Evolutionary conservation across 2,797 vertebrate species (phyloP).

Genomic region (Parauchenoglanis ngamensis): DNA sequence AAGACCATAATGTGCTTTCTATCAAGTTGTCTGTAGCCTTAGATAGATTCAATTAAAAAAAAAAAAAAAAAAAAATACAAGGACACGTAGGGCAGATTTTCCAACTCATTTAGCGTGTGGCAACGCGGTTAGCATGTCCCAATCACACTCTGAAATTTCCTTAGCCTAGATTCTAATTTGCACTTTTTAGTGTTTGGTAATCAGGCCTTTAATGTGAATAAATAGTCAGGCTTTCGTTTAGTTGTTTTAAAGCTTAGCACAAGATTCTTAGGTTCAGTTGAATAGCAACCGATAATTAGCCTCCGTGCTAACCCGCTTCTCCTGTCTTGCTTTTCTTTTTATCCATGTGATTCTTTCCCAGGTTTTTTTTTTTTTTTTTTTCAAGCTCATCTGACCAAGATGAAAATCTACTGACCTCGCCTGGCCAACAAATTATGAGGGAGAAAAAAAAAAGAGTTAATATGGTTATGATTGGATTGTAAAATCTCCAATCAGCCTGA

Average conservation of each 20-base stretch:
- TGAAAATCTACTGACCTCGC: slow-evolving; percentile 9
- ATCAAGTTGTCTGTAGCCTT: slow-evolving; percentile 20
- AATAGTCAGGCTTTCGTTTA: slow-evolving; percentile 13
- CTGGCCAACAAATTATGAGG: background rate
- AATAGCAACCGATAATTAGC: background rate
- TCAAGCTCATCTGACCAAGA: background rate
- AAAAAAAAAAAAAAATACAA: background rate
- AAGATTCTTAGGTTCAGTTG: background rate
- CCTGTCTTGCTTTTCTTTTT: slow-evolving; percentile 19
- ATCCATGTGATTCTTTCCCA: background rate
- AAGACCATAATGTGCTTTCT: slow-evolving; percentile 43
- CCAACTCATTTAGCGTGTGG: slow-evolving; percentile 15
- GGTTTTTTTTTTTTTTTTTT: background rate
- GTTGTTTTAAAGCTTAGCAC: background rate
- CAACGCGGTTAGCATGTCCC: slow-evolving; percentile 26
- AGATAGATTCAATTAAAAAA: background rate
- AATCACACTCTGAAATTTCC: background rate
- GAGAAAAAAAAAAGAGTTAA: background rate
- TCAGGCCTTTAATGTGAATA: slow-evolving; percentile 35
- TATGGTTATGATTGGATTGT: slow-evolving; percentile 15
- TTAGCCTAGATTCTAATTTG: slow-evolving; percentile 18
- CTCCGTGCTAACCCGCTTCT: slow-evolving; percentile 43
- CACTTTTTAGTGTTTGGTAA: slow-evolving; percentile 24
- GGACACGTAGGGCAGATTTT: slow-evolving; percentile 14
- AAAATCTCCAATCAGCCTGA: slow-evolving; percentile 11